Base-by-base conservation (phyloP, 2,888 invertebrate genomes). In the Spialia ferax region DNA sequence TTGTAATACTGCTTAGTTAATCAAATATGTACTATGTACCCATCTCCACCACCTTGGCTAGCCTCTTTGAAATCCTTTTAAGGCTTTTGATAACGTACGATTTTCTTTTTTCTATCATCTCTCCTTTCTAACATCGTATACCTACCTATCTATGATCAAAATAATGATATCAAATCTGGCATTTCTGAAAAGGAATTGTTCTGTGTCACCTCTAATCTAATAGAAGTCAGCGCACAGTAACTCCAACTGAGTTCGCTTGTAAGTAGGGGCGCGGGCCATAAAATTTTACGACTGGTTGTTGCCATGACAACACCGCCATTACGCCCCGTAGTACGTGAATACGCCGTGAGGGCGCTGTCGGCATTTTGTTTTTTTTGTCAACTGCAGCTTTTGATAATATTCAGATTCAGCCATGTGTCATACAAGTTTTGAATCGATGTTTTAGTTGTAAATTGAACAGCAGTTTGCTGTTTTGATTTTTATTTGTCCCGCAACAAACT, bases 241-340 rank as follows among this genome's bases (percentile, higher is more conserved):
- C 81, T 84, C 83, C 83, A 79, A 83, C 85, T 79, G 80, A 79
- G 76, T 74, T 42, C 50, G 22, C 50, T 50, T 50, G 11, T 50
- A n/a, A n/a, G n/a, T n/a, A 79, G 85, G 87, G 85, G 86, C 79
- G 84, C 80, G 81, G 77, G 85, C 79, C 83, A 84, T 92, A 91
- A 91, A 92, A 91, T 91, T 92, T 92, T 92, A 92, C 84, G 91
- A 89, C 81, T 83, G 69, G 89, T 88, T 69, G 89, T 88, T 73
- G 75, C 81, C 83, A 88, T 89, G 80, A 84, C 85, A 81, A 91
- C 92, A 83, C 80, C 80, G 89, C 91, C 88, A 87, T 89, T 83
- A 80, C 70, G 73, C 75, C 68, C 73, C 73, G 70, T 79, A 80
- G 82, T 86, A 81, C 81, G 71, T 70, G 72, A 63, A 63, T 56